phyloP scores from a whole-genome alignment of 2,797 vertebrate species.

The Cossypha heuglini region DNA sequence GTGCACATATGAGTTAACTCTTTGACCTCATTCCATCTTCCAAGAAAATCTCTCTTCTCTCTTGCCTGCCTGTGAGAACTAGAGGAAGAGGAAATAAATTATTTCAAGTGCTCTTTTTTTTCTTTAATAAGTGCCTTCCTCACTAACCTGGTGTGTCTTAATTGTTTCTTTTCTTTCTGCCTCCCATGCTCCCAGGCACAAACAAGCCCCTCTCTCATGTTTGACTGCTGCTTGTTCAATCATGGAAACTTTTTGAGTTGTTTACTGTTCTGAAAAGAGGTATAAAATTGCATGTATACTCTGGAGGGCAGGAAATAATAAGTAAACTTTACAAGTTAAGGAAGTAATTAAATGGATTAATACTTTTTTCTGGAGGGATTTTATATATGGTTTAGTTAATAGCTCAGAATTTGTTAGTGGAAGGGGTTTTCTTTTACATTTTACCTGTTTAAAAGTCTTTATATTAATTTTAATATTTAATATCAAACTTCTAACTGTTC shows the following conservation, averaged over 20 bases:
- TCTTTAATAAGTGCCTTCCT: constrained; percentile 33
- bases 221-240: background rate
- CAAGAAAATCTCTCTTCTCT: background rate
- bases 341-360: constrained; percentile 42
- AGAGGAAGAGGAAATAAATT: constrained; percentile 28
- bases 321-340: constrained; percentile 32
- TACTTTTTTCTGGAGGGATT: constrained; percentile 9
- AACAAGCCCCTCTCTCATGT: background rate
- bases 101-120: background rate
- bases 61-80: constrained; percentile 12
- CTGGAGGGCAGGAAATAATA: constrained; percentile 37
- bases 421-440: background rate
- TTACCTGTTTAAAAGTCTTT: constrained; percentile 8
- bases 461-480: constrained; percentile 41
- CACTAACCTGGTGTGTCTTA: constrained; percentile 9
- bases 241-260: background rate
- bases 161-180: background rate
- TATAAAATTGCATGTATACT: background rate
- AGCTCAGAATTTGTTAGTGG: background rate
- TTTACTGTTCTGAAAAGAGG: constrained; percentile 4
- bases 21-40: constrained; percentile 41
- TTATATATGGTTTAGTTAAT: constrained; percentile 4
- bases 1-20: background rate
- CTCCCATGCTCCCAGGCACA: background rate
- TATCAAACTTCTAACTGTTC: constrained; percentile 3